Evolutionary conservation across 2,888 invertebrate species (phyloP).

Genomic region (Romanomermis culicivorax): DNA sequence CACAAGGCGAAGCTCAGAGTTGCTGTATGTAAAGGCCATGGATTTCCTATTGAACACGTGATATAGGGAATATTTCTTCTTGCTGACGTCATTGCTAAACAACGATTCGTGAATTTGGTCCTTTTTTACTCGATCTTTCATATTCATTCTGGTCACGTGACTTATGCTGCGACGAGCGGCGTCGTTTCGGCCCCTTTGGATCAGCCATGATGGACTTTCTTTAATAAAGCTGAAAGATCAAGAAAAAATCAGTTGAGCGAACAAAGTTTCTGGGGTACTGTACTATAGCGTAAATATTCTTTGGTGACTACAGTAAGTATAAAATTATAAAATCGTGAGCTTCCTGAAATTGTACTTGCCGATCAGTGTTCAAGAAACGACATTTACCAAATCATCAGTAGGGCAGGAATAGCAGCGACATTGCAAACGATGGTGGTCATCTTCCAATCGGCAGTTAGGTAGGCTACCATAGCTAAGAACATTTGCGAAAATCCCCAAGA

Average conservation of each 20-base stretch:
- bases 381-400: background rate
- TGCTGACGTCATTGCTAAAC: background rate
- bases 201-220: constrained; percentile 2
- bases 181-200: background rate
- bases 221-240: background rate
- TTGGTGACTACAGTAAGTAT: too few relatives aligned
- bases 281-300: too few relatives aligned
- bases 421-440: background rate
- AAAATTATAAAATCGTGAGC: too few relatives aligned
- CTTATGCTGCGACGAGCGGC: background rate
- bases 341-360: too few relatives aligned
- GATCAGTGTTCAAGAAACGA: too few relatives aligned
- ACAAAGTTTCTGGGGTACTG: too few relatives aligned
- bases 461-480: background rate
- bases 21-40: background rate
- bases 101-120: background rate
- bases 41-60: background rate
- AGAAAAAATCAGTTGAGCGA: background rate
- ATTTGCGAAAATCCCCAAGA: background rate
- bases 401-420: background rate
- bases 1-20: too few relatives aligned
- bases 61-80: background rate
- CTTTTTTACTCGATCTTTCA: background rate
- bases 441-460: background rate
- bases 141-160: background rate